A percentile compares a stretch with the other conserved stretches of the same genome.
Conservation (phyloP, 23 tunicate species). For the Botrylloides violaceus region DNA sequence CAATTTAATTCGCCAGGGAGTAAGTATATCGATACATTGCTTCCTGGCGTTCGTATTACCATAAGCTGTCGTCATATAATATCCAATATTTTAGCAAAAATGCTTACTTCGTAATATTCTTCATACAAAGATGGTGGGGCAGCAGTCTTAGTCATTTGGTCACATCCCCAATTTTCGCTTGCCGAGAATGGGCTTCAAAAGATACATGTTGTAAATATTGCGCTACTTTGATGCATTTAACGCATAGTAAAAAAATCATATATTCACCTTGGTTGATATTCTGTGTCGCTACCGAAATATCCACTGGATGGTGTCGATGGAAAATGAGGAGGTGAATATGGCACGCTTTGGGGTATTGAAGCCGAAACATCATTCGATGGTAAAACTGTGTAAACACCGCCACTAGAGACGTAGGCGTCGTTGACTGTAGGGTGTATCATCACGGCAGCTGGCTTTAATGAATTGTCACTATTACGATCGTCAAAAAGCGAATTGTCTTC, state of each 20-base stretch:
- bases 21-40: too few species aligned
- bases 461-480: not conserved
- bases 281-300: constrained; percentile 16
- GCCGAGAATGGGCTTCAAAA: not conserved
- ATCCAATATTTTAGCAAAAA: too few species aligned
- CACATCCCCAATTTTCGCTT: not conserved
- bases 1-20: too few species aligned
- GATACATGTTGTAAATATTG: not conserved
- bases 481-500: constrained; percentile 76
- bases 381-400: not conserved
- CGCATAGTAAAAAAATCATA: too few species aligned
- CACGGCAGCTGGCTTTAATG: constrained; percentile 5
- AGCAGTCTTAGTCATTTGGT: not conserved
- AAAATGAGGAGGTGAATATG: constrained; percentile 9
- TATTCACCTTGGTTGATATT: constrained; percentile 17
- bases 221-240: not conserved
- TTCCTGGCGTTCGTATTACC: too few species aligned
- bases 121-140: not conserved
- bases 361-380: constrained; percentile 6
- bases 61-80: too few species aligned
- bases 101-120: not conserved
- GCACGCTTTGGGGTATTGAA: not conserved
- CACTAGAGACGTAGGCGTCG: not conserved
- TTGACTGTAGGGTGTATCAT: constrained; percentile 2
- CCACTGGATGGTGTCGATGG: constrained; percentile 21